A percentile compares a stretch with the other conserved stretches of the same genome.
These are phyloP conservation scores for Malacoctenus gilli DNA, from an alignment of 2,797 vertebrate genomes.

Conservation along the genomic window DNA sequence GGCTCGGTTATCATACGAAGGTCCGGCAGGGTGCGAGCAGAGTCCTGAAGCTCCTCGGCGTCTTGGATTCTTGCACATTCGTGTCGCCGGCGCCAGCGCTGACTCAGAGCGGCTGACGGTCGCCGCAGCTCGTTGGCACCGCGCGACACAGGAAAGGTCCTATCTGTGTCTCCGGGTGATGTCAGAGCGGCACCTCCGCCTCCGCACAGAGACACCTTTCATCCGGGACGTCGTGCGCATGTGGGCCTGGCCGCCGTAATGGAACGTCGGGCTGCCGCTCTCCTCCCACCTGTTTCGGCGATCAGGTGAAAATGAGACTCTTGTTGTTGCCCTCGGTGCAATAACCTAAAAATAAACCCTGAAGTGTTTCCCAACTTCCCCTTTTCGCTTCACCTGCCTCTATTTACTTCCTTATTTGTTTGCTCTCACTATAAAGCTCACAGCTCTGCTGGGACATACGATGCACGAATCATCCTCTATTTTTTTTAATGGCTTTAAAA, in stretches of 20 bases:
- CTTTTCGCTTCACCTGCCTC: conserved; percentile 28
- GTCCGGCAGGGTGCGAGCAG: neutral
- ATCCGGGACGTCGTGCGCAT: conserved; percentile 58
- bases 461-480: neutral
- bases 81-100: conserved; percentile 55
- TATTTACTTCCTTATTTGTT: conserved; percentile 51
- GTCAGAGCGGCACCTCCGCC: conserved; percentile 61
- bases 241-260: conserved; percentile 44
- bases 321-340: conserved; percentile 49
- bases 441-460: neutral
- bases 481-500: conserved; percentile 8
- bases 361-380: conserved; percentile 49
- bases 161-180: conserved; percentile 63
- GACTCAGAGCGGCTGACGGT: conserved; percentile 64
- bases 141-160: conserved; percentile 60
- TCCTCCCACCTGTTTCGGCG: conserved; percentile 47
- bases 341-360: conserved; percentile 68
- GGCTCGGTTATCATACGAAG: neutral
- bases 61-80: conserved; percentile 41
- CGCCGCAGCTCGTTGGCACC: conserved; percentile 59
- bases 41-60: conserved; percentile 29
- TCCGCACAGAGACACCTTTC: conserved; percentile 67
- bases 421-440: conserved; percentile 1
- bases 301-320: conserved; percentile 59
- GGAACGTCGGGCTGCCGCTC: conserved; percentile 48